Percentiles rank a stretch among this genome's conserved stretches.
Conservation (phyloP, 2,888 invertebrate species). For the Lottia gigantea region DNA sequence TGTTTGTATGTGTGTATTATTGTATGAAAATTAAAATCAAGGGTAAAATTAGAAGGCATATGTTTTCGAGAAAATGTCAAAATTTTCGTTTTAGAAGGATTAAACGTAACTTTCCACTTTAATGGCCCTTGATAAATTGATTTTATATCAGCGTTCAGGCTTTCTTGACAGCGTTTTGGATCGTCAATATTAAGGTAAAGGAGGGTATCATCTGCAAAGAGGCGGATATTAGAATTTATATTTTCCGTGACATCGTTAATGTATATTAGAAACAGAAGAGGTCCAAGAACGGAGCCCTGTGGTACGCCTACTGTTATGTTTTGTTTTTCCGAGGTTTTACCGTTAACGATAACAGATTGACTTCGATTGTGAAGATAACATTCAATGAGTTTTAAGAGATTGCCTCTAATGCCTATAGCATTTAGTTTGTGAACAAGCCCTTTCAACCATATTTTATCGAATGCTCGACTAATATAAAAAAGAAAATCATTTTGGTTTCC, state of each 20-base stretch:
- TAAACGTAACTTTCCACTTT: constrained; percentile 2
- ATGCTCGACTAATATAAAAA: not conserved
- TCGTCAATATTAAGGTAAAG: not conserved
- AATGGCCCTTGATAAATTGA: not conserved
- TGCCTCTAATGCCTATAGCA: not conserved
- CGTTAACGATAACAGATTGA: not conserved
- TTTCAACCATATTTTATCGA: not conserved
- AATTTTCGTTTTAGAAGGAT: not conserved
- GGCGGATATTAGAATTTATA: not conserved
- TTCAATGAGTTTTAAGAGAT: not conserved
- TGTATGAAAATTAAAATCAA: too few relatives aligned
- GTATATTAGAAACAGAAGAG: not conserved
- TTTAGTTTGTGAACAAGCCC: not conserved
- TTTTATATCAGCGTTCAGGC: not conserved
- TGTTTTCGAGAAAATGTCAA: too few relatives aligned
- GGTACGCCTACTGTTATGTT: not conserved
- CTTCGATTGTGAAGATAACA: not conserved
- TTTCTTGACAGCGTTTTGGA: not conserved
- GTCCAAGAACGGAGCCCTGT: not conserved
- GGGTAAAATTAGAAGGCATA: too few relatives aligned
- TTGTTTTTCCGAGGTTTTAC: not conserved
- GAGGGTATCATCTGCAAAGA: constrained; percentile 1
- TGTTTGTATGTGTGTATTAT: not conserved
- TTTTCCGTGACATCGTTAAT: not conserved
- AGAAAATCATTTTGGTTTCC: not conserved